Conservation (phyloP, 1,140 invertebrate genomes). For the Pteromalus puparum region DNA sequence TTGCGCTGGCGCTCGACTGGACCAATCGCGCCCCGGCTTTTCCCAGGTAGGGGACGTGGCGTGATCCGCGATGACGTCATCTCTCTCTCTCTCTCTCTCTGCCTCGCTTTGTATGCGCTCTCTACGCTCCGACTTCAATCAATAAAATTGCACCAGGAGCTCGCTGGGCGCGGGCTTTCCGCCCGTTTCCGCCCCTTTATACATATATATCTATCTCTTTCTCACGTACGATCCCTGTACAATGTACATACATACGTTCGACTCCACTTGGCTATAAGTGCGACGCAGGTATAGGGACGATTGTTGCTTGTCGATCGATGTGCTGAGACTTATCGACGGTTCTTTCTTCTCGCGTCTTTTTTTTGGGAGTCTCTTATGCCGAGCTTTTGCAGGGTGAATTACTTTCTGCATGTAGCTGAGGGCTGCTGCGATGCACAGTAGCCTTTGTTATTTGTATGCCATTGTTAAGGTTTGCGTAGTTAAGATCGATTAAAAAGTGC, state of each 20-base stretch:
- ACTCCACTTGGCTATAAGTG: too few relatives aligned
- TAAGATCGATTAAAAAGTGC: background rate
- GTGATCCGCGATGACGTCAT: conserved; percentile 64
- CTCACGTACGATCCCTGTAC: background rate
- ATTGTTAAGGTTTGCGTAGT: too few relatives aligned
- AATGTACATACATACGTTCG: too few relatives aligned
- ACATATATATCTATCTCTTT: background rate
- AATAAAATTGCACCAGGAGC: conserved; percentile 39
- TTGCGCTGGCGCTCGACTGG: conserved; percentile 49
- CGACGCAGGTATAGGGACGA: too few relatives aligned
- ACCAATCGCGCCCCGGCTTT: conserved; percentile 63
- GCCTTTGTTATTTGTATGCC: too few relatives aligned
- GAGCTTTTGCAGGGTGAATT: background rate
- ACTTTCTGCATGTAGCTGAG: background rate
- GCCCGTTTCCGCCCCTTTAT: background rate
- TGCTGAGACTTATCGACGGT: too few relatives aligned
- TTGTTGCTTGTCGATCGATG: too few relatives aligned
- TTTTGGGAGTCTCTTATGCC: too few relatives aligned
- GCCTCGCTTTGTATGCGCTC: background rate
- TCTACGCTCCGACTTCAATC: conserved; percentile 18
- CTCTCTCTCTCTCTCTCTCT: background rate
- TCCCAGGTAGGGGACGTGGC: conserved; percentile 70
- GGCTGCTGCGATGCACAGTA: too few relatives aligned
- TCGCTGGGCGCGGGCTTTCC: background rate
- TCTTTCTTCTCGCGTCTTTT: too few relatives aligned